Evolutionary conservation across 2,113 vertebrate genomes (phyloP).

Genomic region (Rhombomys opimus): DNA sequence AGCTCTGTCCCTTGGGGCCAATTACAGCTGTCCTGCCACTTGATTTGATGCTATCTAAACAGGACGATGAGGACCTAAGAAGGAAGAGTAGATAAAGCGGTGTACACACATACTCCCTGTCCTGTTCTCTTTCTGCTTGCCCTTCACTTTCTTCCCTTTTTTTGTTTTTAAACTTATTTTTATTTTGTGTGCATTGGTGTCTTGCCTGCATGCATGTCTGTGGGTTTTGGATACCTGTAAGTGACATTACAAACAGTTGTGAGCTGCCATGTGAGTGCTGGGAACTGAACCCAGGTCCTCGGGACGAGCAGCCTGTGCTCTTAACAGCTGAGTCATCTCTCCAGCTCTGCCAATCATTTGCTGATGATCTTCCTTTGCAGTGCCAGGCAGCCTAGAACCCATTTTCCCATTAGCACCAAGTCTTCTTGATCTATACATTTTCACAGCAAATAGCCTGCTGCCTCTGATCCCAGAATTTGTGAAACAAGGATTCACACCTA

Average conservation of each 20-base stretch:
- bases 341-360: background rate
- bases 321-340: background rate
- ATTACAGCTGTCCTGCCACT: background rate
- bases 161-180: background rate
- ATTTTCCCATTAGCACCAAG: background rate
- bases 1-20: background rate
- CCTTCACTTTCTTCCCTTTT: background rate
- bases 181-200: background rate
- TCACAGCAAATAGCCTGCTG: background rate
- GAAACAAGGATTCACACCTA: background rate
- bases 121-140: background rate
- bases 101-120: background rate
- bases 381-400: background rate
- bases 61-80: background rate
- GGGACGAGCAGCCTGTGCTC: background rate
- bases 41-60: background rate
- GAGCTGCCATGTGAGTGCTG: background rate
- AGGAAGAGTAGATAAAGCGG: background rate
- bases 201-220: background rate
- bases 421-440: background rate
- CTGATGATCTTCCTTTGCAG: background rate
- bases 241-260: background rate
- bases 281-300: background rate
- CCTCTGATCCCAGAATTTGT: conserved; percentile 40
- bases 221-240: background rate